These are phyloP conservation scores for Pterostichus madidus DNA, from an alignment of 2,888 invertebrate species.

Conservation along the genomic window DNA sequence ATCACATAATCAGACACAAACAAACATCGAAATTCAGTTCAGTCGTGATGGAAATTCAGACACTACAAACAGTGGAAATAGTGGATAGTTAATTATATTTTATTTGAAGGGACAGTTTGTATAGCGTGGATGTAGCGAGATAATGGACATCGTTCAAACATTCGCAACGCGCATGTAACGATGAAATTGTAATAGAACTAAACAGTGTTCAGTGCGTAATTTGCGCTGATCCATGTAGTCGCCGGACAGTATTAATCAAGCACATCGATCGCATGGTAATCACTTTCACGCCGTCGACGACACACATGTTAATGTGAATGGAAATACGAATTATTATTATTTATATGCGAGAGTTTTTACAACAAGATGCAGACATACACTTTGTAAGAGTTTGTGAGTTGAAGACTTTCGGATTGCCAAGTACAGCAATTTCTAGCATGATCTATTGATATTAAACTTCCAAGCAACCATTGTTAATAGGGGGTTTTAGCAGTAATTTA, in stretches of 20 bases:
- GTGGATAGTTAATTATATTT: slow-evolving; percentile 66
- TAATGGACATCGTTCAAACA: slow-evolving; percentile 65
- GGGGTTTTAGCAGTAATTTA: too few relatives aligned
- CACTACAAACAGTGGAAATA: slow-evolving; percentile 57
- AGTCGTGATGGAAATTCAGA: slow-evolving; percentile 22
- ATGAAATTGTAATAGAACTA: slow-evolving; percentile 67
- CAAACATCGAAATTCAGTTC: background rate
- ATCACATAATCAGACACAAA: slow-evolving; percentile 30
- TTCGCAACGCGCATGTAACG: slow-evolving; percentile 59
- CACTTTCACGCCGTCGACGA: background rate
- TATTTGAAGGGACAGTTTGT: slow-evolving; percentile 63
- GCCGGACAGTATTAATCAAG: slow-evolving; percentile 65
- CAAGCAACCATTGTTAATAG: too few relatives aligned
- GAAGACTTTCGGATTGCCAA: too few relatives aligned
- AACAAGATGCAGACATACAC: too few relatives aligned
- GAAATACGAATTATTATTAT: too few relatives aligned
- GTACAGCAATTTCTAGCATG: too few relatives aligned
- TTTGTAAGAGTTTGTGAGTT: too few relatives aligned
- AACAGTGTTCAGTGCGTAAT: slow-evolving; percentile 66
- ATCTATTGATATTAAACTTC: too few relatives aligned
- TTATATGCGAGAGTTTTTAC: too few relatives aligned
- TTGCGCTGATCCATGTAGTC: slow-evolving; percentile 65
- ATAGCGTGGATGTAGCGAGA: slow-evolving; percentile 42
- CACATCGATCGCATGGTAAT: slow-evolving; percentile 63
- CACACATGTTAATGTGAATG: too few relatives aligned